Conservation (phyloP, 2,797 vertebrate species). For the Sandelia bainsii region DNA sequence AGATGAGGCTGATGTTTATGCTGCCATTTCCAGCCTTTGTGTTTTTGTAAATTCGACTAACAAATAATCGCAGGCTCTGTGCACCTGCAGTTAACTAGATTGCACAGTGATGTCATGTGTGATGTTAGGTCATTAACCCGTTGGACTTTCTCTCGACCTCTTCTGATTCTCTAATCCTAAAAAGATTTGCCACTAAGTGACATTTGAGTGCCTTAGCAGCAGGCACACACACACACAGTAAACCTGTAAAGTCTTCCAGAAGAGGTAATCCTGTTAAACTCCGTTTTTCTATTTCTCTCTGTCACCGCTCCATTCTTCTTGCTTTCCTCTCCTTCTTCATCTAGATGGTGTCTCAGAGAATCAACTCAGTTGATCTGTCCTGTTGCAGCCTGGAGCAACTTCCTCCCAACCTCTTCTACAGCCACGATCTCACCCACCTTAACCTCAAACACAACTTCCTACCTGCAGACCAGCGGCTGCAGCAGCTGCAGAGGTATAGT, state of each 20-base stretch:
- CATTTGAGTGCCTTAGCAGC: slow-evolving; percentile 56
- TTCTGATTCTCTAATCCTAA: slow-evolving; percentile 68
- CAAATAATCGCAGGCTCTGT: slow-evolving; percentile 7
- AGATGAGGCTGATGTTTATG: slow-evolving; percentile 2
- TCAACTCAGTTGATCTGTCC: slow-evolving; percentile 97
- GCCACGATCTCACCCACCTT: slow-evolving; percentile 98
- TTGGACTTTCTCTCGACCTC: slow-evolving; percentile 52
- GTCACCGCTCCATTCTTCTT: slow-evolving; percentile 17
- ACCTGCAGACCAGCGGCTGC: slow-evolving; percentile 86
- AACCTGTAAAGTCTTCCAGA: slow-evolving; percentile 37
- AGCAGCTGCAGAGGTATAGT: slow-evolving; percentile 92
- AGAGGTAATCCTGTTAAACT: slow-evolving; percentile 66
- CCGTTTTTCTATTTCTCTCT: slow-evolving; percentile 39
- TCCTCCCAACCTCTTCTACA: slow-evolving; percentile 96
- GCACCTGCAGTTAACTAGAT: slow-evolving; percentile 39
- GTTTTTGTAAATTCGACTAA: slow-evolving; percentile 23
- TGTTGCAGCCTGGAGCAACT: slow-evolving; percentile 97
- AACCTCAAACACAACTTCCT: slow-evolving; percentile 98
- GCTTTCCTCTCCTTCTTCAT: slow-evolving; percentile 25
- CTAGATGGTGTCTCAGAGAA: slow-evolving; percentile 96
- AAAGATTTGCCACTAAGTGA: slow-evolving; percentile 62
- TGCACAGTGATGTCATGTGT: slow-evolving; percentile 29
- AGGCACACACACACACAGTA: slow-evolving; percentile 28
- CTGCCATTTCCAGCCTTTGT: neutral
- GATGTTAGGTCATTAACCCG: slow-evolving; percentile 30